Base-by-base conservation (phyloP, 2,113 vertebrate genomes). In the Zosterops lateralis region DNA sequence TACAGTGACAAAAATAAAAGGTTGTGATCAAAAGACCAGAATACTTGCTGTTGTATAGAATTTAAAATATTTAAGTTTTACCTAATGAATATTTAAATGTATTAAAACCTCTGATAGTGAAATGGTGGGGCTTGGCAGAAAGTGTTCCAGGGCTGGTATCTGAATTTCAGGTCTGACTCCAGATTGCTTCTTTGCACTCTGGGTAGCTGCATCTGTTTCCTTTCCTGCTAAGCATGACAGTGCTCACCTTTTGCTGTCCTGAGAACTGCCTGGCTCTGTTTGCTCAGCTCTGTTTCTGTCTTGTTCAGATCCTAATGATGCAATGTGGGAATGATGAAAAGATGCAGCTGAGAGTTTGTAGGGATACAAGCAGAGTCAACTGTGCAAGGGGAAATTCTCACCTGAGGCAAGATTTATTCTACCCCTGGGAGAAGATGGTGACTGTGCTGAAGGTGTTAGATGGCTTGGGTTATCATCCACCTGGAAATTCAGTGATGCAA, bases 1-100 rank as follows among this genome's bases (percentile, higher is more conserved):
- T 51, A 64, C 8, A 42, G 17, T 42, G 57, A 50, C 77, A 95
- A 75, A 92, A 85, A 71, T 25, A 74, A 93, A 91, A 96, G 47
- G 17, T 72, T 2, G 0, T 40, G 19, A 92, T 85, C 58, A 81
- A 91, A 92, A 92, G 64, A 64, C 32, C 42, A 73, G 71, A 89
- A 81, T 72, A 96, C 91, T 92, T 89, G 67, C 64, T 85, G 44
- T 60, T 7, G 3, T 44, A 60, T n/a, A 72, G 44, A 84, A 65
- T 79, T 84, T 66, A 72, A 84, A 95, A 92, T 87, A 89, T 83
- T 76, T 84, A 90, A 56, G 16, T 53, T 77, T 84, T 92, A 87
- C 18, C 58, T 71, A 83, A 85, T 74, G 20, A 95, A 74, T 88
- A 82, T 73, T 94, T 82, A 73, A 78, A 56, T 67, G 29, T 32